Conservation (phyloP, 2,797 vertebrate genomes). For the Amblyopsis hoosieri region DNA sequence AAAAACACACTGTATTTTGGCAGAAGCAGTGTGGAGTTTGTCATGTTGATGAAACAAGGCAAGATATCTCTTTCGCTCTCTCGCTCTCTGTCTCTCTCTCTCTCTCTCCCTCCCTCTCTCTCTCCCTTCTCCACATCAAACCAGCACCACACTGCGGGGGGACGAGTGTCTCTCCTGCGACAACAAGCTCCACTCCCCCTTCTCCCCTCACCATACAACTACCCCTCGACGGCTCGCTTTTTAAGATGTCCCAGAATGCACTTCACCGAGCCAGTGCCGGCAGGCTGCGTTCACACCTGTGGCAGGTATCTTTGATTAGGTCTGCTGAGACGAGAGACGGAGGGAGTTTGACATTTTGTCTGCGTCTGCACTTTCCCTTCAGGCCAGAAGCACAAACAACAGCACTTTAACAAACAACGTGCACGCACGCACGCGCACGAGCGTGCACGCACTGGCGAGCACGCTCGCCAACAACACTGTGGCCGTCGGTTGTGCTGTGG, state of each 20-base stretch:
- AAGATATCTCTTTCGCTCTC: no score
- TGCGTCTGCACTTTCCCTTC: constrained; percentile 33
- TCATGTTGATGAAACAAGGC: no score
- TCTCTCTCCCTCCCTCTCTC: no score
- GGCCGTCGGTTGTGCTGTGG: background rate
- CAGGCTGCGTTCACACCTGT: no score
- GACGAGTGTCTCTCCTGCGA: background rate
- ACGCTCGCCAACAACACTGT: background rate
- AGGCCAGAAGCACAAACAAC: constrained; percentile 28
- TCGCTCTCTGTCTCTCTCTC: no score
- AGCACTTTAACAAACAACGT: constrained; percentile 22
- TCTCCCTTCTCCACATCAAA: no score
- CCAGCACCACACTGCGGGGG: no score
- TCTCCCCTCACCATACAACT: constrained; percentile 37
- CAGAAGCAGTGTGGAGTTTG: no score
- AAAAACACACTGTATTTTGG: no score
- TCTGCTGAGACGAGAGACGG: constrained; percentile 20
- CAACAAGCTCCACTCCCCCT: background rate
- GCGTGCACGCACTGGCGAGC: background rate
- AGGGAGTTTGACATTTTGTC: constrained; percentile 27
- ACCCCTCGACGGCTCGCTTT: constrained; percentile 26
- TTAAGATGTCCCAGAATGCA: constrained; percentile 4
- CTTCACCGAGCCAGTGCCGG: constrained; percentile 9
- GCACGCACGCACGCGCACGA: background rate
- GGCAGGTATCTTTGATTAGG: constrained; percentile 40